phyloP scores from a whole-genome alignment of 1,140 invertebrate genomes.

The Brachionus asplanchnoidis region DNA sequence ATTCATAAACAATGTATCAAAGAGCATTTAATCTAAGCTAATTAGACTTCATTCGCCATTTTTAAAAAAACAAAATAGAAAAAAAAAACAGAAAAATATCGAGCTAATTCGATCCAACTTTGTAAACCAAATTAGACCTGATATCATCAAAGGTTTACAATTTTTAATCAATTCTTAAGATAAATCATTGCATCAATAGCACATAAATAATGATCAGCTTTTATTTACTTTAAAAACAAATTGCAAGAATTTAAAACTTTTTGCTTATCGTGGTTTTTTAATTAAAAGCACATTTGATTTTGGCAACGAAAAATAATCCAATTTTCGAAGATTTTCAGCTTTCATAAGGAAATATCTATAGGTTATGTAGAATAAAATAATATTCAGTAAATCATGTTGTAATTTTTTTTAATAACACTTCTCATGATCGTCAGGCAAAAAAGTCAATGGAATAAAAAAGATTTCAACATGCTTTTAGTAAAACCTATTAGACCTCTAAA shows the following conservation, averaged over 20 bases:
- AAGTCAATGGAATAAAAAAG: neutral
- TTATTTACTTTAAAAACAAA: neutral
- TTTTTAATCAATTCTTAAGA: neutral
- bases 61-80: neutral
- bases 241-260: neutral
- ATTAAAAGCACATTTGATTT: slow-evolving; percentile 14
- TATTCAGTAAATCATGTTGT: neutral
- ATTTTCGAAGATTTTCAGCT: neutral
- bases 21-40: neutral
- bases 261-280: neutral
- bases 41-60: neutral
- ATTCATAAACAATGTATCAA: neutral
- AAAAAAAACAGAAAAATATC: neutral
- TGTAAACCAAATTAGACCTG: neutral
- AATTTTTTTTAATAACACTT: neutral
- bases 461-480: neutral
- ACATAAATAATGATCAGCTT: neutral
- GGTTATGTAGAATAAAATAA: neutral
- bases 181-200: neutral
- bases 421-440: neutral
- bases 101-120: slow-evolving; percentile 8
- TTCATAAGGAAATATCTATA: neutral
- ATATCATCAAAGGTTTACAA: neutral
- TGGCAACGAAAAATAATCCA: neutral
- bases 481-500: neutral